Percentiles rank a stretch among this genome's conserved stretches.
Conservation (phyloP, 1,140 invertebrate genomes). For the Pentalonia nigronervosa region DNA sequence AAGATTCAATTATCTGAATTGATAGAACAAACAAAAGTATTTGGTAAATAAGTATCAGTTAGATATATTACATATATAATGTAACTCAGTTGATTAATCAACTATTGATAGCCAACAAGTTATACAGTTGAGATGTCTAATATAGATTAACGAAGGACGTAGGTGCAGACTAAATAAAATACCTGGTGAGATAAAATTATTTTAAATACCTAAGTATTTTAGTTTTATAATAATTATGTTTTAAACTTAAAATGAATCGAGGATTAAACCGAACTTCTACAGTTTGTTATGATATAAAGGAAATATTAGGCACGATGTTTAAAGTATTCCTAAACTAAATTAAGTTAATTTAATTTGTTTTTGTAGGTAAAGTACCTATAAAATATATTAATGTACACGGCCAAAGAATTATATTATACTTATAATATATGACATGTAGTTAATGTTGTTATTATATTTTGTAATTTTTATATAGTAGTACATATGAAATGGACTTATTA, state of each 20-base stretch:
- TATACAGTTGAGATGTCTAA: neutral
- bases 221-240: neutral
- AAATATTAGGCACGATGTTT: neutral
- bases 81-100: neutral
- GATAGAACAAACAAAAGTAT: neutral
- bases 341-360: neutral
- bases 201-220: neutral
- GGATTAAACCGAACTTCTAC: neutral
- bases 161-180: neutral
- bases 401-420: neutral
- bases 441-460: neutral
- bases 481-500: neutral
- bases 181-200: neutral
- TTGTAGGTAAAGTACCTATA: neutral
- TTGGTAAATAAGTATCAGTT: neutral
- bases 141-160: neutral
- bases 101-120: neutral
- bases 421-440: too few relatives aligned
- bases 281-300: neutral
- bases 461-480: neutral
- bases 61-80: neutral
- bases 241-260: neutral
- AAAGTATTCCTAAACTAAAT: neutral
- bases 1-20: neutral
- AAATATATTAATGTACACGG: neutral